Evolutionary conservation across 2,888 invertebrate species (phyloP), one percentile per base, ranked within the genome.

Genomic region (Neoaliturus tenellus): DNA sequence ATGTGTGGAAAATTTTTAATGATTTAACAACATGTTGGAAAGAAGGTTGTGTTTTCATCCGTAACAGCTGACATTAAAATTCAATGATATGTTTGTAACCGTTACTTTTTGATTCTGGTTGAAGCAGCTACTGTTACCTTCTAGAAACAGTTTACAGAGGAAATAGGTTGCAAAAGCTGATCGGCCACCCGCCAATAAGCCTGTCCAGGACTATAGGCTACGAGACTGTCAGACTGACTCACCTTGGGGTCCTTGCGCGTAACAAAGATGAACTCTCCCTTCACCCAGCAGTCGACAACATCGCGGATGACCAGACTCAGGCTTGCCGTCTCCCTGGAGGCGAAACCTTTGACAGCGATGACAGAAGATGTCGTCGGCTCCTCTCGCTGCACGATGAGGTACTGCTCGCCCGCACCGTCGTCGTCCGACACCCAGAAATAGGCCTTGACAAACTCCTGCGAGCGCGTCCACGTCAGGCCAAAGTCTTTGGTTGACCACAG

Each of bases 191-290:
- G n/a, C n/a, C n/a, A n/a, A n/a, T n/a, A n/a, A n/a, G n/a, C n/a
- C n/a, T n/a, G n/a, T 55, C 14, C 4, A 55, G 4, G 55, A 55
- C 55, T 23, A 55, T 55, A 10, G 6, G 35, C 10, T 4, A 35
- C 35, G 10, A 4, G 35, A 10, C 90, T 92, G 35, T 35, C 35
- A 35, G 35, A 10, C 10, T 35, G 35, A 6, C 48, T 92, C 89
- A 95, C 95, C 91, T 92, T 92, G 87, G 91, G 92, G 67, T 91
- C 90, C 89, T 93, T 94, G 89, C 94, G 94, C 0, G 96, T 95
- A 0, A 95, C 96, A 90, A 98, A 97, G 93, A 97, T 94, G 90
- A 95, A 98, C 88, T 96, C 96, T 20, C 95, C 96, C 89, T 94
- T 95, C 41, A 97, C 93, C 89, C 95, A 95, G 90, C 98, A 96